Evolutionary conservation across 2,888 invertebrate genomes (phyloP), one percentile per base, ranked within the genome.

Genomic region (Cephus sareptanus): DNA sequence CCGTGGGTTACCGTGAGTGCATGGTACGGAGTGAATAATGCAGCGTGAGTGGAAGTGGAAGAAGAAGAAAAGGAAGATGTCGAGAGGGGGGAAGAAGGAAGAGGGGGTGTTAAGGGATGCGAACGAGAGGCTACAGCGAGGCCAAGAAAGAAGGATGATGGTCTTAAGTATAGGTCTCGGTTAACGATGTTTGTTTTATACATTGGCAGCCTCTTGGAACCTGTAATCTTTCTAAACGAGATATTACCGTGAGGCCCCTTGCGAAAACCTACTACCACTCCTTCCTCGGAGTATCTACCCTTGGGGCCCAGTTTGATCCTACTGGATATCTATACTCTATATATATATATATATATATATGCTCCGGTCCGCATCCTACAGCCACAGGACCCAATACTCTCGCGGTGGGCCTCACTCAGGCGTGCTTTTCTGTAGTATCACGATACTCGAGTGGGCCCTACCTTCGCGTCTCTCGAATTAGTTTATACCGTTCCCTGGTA

Each of bases 141-240:
- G 56, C 56, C 23, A 56, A 56, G 56, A 56, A 56, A 56, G 56
- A 23, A 71, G 71, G 71, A 33, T 71, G 83, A 75, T 73, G 75
- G 82, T 82, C 82, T 87, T 91, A 91, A 91, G 90, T 90, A 91
- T 89, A 90, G 91, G 90, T 88, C 87, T 90, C 87, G 87, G 89
- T 91, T 91, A 91, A 91, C 91, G 91, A 91, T 91, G 91, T 91
- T 91, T 91, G 91, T 91, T 91, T 91, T 91, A 91, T 91, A 91
- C 91, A 91, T 91, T 91, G 91, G 91, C 90, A 90, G 90, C 88
- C 89, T 89, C 89, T 90, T 90, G 91, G 89, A 91, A 91, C 91
- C 91, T 91, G 90, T 91, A 91, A 91, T 91, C 90, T 91, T 91
- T 91, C 91, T 91, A 91, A 91, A 91, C 91, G 91, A 91, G 91